Base-by-base conservation (phyloP, 2,888 invertebrate genomes). In the Drosophila subsilvestris region DNA sequence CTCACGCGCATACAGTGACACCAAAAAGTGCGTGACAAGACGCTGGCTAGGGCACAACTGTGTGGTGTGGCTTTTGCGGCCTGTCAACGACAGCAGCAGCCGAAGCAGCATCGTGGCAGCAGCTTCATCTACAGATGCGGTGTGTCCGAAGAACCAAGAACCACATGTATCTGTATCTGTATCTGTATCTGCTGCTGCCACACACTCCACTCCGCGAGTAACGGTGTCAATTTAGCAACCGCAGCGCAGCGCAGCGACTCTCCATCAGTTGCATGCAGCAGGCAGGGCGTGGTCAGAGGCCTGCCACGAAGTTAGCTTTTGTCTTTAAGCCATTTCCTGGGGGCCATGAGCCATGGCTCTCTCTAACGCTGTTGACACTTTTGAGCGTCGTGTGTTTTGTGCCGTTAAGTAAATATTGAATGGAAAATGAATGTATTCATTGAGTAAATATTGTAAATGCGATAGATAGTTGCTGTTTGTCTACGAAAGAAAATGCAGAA, bases 391-490 rank as follows among this genome's bases (percentile, higher is more conserved):
- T 32, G 32, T 32, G 32, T 32, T 32, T 32, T 77, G 47, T 49
- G 81, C 85, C 88, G 85, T 86, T 86, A 86, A 75, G 72, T 78
- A 86, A 86, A 86, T 86, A 88, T 57, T 76, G 74, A 61, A 69
- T 78, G 59, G 84, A 79, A 86, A 84, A 85, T 86, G 88, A 84
- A 85, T 86, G 88, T 82, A 80, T 80, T 86, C 86, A 80, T 74
- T 83, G 58, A 79, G 74, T 87, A 88, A 88, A 86, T 88, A 88
- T 86, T 86, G 87, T 86, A 88, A 86, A 86, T 84, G 76, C 74
- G 87, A 73, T 88, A 83, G 82, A 76, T 88, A 80, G 84, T 75
- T 60, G 78, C 48, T 63, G 51, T 72, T 72, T 68, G 72, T 32
- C 47, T 45, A 43, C 67, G 54, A 54, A 54, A 44, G 55, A 44